These are phyloP conservation scores for Macrochelys suwanniensis DNA, from an alignment of 2,797 vertebrate genomes.

Conservation along the genomic window DNA sequence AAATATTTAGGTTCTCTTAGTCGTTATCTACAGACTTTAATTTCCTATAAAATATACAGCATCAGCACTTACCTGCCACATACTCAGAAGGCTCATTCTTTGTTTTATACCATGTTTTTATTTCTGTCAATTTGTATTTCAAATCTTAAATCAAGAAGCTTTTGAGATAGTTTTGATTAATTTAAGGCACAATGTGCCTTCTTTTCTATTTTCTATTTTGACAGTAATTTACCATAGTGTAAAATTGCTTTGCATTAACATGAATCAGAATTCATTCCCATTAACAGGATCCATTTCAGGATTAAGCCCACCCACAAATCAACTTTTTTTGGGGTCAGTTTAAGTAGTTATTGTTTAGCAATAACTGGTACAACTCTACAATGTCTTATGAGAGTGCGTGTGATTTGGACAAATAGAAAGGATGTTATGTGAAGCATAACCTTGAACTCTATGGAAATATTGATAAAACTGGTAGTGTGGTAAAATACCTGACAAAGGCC, in stretches of 20 bases:
- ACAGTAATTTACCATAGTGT: constrained; percentile 77
- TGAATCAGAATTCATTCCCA: constrained; percentile 72
- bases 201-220: constrained; percentile 77
- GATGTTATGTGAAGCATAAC: not conserved
- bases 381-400: constrained; percentile 22
- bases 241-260: constrained; percentile 74
- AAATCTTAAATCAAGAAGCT: constrained; percentile 79
- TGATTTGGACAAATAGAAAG: constrained; percentile 33
- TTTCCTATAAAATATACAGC: constrained; percentile 51
- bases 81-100: constrained; percentile 45
- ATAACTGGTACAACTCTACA: constrained; percentile 33
- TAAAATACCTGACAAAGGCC: constrained; percentile 32
- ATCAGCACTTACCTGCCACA: constrained; percentile 43
- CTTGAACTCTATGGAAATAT: constrained; percentile 12
- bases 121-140: constrained; percentile 76
- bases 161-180: constrained; percentile 76
- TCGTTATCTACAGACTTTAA: constrained; percentile 71
- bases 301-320: constrained; percentile 68
- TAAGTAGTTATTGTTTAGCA: constrained; percentile 73
- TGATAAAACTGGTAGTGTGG: constrained; percentile 24
- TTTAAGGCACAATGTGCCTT: constrained; percentile 60
- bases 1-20: constrained; percentile 62
- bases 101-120: constrained; percentile 74
- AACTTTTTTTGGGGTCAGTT: constrained; percentile 75
- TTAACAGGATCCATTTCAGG: constrained; percentile 75